Base-by-base conservation (phyloP, 1,140 invertebrate genomes). In the Scaptomyza graminum region DNA sequence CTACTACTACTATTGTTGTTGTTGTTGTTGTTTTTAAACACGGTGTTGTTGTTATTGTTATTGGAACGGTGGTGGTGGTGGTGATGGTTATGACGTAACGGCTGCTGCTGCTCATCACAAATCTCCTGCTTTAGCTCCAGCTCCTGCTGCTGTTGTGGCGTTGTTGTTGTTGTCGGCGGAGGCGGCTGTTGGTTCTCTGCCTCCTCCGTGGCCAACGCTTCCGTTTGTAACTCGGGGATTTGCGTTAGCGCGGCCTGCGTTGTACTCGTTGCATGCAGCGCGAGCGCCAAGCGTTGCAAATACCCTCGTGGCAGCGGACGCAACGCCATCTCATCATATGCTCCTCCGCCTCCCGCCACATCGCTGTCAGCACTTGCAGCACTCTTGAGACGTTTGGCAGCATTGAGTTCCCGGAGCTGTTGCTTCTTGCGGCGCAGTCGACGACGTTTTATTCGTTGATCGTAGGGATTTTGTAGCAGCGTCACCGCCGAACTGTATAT, bases 1-100 rank as follows among this genome's bases (percentile, higher is more conserved):
- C 76, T 90, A 90, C 73, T 87, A 83, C 60, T 88, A 88, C 79
- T 83, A 72, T 60, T 76, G 65, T 81, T 77, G 81, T 79, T 76
- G 64, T 31, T 83, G 72, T 62, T 77, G 73, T 85, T 76, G 83
- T 82, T 76, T 55, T 87, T 87, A 66, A 88, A 73, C 83, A 87
- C 83, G 83, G 75, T 83, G 69, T 82, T 81, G 67, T 73, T 81
- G 73, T 81, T 82, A 46, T 84, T 83, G 31, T 65, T 70, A 56
- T 85, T 82, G 79, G 84, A 89, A 89, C 84, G 82, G 79, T 87
- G 82, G 56, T 80, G 82, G 56, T 80, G 82, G 34, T 37, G 9
- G 34, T 37, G 34, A 7, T 22, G 18, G 28, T 31, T 31, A 52
- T 74, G 79, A 56, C 67, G 60, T 9, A 66, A 39, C 43, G 60